These are phyloP conservation scores for Zaprionus bogoriensis DNA, from an alignment of 2,888 invertebrate species.

Conservation along the genomic window DNA sequence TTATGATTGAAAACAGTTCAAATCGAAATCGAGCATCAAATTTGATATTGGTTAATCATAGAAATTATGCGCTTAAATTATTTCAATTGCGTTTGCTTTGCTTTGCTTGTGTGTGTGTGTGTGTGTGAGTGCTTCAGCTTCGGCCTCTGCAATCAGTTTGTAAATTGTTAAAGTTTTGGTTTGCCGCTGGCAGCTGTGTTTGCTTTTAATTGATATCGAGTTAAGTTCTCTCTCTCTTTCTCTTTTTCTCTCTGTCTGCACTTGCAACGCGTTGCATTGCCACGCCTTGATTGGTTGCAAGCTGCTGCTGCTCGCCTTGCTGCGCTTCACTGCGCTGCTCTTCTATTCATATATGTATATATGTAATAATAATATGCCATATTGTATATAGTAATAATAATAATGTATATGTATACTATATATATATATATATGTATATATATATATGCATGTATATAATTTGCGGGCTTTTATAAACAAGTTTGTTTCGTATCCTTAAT, in stretches of 20 bases:
- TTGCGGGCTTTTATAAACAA: constrained; percentile 73
- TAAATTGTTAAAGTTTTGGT: constrained; percentile 50
- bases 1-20: constrained; percentile 3
- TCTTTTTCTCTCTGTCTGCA: constrained; percentile 26
- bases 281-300: constrained; percentile 10
- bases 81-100: constrained; percentile 27
- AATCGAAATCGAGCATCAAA: neutral
- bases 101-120: constrained; percentile 8
- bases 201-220: constrained; percentile 71
- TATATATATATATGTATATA: constrained; percentile 45
- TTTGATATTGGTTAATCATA: constrained; percentile 3
- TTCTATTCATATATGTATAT: constrained; percentile 32
- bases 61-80: constrained; percentile 37
- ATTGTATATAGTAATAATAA: constrained; percentile 75
- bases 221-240: constrained; percentile 31
- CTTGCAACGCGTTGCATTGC: no score
- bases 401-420: constrained; percentile 40
- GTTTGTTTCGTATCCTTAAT: constrained; percentile 67
- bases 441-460: constrained; percentile 69
- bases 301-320: constrained; percentile 45
- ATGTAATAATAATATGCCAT: constrained; percentile 71
- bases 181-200: constrained; percentile 71
- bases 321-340: constrained; percentile 47
- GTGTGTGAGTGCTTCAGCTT: neutral
- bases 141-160: constrained; percentile 18